Evolutionary conservation across 1,140 invertebrate genomes (phyloP).

Genomic region (Dufourea novaeangliae): DNA sequence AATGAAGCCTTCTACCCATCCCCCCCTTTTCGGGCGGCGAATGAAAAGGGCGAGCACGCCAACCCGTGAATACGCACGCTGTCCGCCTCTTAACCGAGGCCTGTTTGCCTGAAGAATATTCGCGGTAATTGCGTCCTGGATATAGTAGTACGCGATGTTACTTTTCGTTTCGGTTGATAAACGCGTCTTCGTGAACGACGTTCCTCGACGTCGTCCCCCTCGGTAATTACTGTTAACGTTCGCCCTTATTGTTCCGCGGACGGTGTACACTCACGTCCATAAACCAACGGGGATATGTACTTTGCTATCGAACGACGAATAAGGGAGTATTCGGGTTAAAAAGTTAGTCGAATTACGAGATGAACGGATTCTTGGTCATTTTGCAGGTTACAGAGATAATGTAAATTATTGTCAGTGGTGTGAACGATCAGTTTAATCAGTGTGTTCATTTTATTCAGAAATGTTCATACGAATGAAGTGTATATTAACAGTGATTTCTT

Average conservation of each 20-base stretch:
- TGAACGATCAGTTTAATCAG: too few relatives aligned
- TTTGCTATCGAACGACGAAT: too few relatives aligned
- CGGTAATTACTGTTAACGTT: slow-evolving; percentile 32
- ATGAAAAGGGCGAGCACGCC: slow-evolving; percentile 36
- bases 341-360: too few relatives aligned
- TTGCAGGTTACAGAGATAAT: too few relatives aligned
- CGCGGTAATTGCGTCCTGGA: slow-evolving; percentile 40
- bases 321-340: too few relatives aligned
- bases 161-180: slow-evolving; percentile 30
- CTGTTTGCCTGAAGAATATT: slow-evolving; percentile 22
- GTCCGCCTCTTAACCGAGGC: not conserved
- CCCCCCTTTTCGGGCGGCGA: too few relatives aligned
- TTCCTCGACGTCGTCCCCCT: not conserved
- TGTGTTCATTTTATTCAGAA: too few relatives aligned
- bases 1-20: too few relatives aligned
- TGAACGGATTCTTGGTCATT: too few relatives aligned
- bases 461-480: too few relatives aligned
- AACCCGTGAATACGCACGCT: slow-evolving; percentile 35
- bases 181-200: slow-evolving; percentile 27
- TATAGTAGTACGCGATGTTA: slow-evolving; percentile 4
- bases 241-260: not conserved
- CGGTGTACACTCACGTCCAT: slow-evolving; percentile 1
- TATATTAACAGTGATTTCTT: too few relatives aligned
- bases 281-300: not conserved
- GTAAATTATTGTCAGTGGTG: too few relatives aligned